A percentile compares a stretch with the other conserved stretches of the same genome.
Conservation (phyloP, 2,888 invertebrate species). For the Carabus problematicus region DNA sequence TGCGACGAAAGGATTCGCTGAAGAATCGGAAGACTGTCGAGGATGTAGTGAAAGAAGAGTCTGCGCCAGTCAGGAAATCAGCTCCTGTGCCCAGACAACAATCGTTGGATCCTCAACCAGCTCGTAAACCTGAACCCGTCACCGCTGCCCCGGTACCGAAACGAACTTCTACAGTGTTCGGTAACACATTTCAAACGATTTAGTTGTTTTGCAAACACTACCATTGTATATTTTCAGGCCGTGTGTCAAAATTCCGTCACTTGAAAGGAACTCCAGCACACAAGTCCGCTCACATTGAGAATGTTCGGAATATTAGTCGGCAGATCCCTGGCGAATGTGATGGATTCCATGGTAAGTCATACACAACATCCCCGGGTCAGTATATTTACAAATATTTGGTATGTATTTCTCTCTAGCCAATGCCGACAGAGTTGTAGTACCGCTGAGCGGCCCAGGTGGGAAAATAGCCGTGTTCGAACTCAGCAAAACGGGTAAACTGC, state of each 20-base stretch:
- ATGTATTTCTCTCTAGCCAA: constrained; percentile 69
- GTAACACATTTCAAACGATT: constrained; percentile 56
- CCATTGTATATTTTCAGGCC: constrained; percentile 59
- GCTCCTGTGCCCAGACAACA: constrained; percentile 61
- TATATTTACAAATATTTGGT: no score
- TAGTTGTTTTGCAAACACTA: constrained; percentile 21
- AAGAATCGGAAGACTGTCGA: constrained; percentile 70
- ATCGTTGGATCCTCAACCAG: constrained; percentile 60
- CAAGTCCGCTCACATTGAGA: constrained; percentile 91
- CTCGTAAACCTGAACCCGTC: constrained; percentile 57
- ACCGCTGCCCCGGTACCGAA: constrained; percentile 72
- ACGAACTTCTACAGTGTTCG: constrained; percentile 85
- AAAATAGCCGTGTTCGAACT: constrained; percentile 87
- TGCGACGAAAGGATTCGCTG: constrained; percentile 75
- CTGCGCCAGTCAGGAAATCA: constrained; percentile 57
- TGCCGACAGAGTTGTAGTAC: constrained; percentile 85
- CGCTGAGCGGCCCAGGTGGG: constrained; percentile 89
- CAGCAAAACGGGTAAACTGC: constrained; percentile 75
- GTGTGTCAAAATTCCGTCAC: constrained; percentile 92
- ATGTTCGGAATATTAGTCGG: constrained; percentile 86
- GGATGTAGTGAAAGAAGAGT: constrained; percentile 53
- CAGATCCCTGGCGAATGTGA: constrained; percentile 95
- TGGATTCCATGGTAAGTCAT: constrained; percentile 79
- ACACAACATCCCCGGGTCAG: neutral
- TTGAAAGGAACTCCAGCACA: constrained; percentile 90